Evolutionary conservation across 2,113 vertebrate species (phyloP).

Genomic region (Vanacampus margaritifer): DNA sequence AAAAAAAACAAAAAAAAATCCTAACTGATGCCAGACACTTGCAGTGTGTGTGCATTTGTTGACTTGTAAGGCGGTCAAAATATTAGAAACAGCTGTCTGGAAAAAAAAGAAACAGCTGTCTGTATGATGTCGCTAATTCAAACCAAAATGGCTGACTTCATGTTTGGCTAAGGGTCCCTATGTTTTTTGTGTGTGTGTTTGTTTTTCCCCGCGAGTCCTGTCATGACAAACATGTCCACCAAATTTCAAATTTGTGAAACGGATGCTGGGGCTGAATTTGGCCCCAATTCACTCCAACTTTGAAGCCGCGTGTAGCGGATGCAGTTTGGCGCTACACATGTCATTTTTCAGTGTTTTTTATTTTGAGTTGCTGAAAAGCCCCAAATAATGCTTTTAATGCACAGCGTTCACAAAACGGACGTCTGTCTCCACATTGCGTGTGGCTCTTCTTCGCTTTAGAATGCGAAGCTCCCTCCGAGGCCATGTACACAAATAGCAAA

Average conservation of each 20-base stretch:
- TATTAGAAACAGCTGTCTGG: background rate
- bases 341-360: too few species aligned
- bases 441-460: too few species aligned
- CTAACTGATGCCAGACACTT: slow-evolving; percentile 16
- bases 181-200: background rate
- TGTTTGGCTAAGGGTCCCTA: background rate
- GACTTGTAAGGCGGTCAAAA: background rate
- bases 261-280: too few species aligned
- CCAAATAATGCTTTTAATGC: too few species aligned
- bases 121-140: background rate
- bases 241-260: background rate
- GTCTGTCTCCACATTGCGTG: too few species aligned
- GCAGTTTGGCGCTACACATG: too few species aligned
- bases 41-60: slow-evolving; percentile 3
- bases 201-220: background rate
- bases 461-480: too few species aligned
- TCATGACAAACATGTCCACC: background rate
- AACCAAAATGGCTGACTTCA: background rate
- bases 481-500: too few species aligned
- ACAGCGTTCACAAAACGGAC: too few species aligned
- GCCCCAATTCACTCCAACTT: background rate
- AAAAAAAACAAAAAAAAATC: slow-evolving; percentile 18
- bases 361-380: too few species aligned
- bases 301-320: too few species aligned
- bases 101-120: background rate